Base-by-base conservation (phyloP, 2,888 invertebrate genomes). In the Pogonocherus hispidulus region DNA sequence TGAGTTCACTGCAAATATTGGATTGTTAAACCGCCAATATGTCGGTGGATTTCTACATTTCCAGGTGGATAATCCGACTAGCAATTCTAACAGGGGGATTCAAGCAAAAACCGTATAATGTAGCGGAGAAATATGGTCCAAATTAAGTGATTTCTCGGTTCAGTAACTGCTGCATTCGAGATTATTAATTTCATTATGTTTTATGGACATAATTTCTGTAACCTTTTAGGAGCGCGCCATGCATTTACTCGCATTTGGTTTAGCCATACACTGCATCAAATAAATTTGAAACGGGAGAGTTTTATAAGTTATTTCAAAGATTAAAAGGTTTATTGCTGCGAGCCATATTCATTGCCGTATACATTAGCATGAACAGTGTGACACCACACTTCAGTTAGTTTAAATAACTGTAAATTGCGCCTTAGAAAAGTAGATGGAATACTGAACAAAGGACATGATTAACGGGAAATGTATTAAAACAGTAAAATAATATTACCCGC, bases 181-280 rank as follows among this genome's bases (percentile, higher is more conserved):
- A 78, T 77, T 77, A 78, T 77, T 76, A 78, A 78, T 78, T 78
- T 74, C 78, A 76, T 78, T 78, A 78, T 78, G 76, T 77, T 78
- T 78, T 78, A 78, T 75, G 77, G 71, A 76, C 76, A 76, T 76
- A n/a, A n/a, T n/a, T n/a, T 71, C 72, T 72, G 69, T 67, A 67
- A 44, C 51, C 52, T 46, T 51, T 52, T 9, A n/a, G n/a, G n/a
- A n/a, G n/a, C n/a, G n/a, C n/a, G n/a, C 22, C 65, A 62, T 44
- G 32, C 44, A 41, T 63, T 63, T 52, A 56, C 41, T 20, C 51
- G 9, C 71, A 69, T 73, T 71, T 69, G 64, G 72, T 70, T 71
- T 77, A 78, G 75, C 76, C 71, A 72, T n/a, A n/a, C 69, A 69
- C 73, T 69, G 76, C 74, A 74, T 69, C 72, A 70, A 70, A 76